These are phyloP conservation scores for Gopherus evgoodei DNA, from an alignment of 2,113 vertebrate species.

Conservation along the genomic window DNA sequence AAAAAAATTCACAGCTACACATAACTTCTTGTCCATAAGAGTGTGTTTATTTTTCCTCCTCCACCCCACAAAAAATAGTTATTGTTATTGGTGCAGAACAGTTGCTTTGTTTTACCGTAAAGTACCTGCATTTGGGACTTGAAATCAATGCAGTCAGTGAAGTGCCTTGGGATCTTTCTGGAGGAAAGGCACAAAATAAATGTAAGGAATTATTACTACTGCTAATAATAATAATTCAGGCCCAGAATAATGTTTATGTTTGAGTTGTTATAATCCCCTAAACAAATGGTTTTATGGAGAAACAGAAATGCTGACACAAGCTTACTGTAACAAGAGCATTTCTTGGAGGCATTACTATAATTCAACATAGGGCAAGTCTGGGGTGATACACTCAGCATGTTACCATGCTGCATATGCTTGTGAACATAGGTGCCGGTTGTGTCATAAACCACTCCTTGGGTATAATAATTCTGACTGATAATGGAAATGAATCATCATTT, in stretches of 20 bases:
- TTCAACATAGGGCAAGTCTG: slow-evolving; percentile 57
- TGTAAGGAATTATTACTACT: slow-evolving; percentile 26
- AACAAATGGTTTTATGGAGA: slow-evolving; percentile 52
- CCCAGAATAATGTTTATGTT: slow-evolving; percentile 31
- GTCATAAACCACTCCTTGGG: slow-evolving; percentile 50
- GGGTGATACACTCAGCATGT: slow-evolving; percentile 34
- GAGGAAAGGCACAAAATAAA: slow-evolving; percentile 37
- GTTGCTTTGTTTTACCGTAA: background rate
- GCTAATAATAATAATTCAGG: slow-evolving; percentile 58
- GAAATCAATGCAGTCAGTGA: background rate
- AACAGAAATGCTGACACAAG: slow-evolving; percentile 62
- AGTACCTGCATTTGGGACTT: background rate
- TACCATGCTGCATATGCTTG: slow-evolving; percentile 29
- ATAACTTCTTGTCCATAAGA: background rate
- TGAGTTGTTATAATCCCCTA: slow-evolving; percentile 11
- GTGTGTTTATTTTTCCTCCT: background rate
- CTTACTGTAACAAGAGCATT: slow-evolving; percentile 28
- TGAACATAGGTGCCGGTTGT: slow-evolving; percentile 40
- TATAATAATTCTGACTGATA: slow-evolving; percentile 40
- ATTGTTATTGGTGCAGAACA: background rate
- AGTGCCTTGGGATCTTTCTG: background rate
- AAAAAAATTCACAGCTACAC: background rate
- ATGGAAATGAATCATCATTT: slow-evolving; percentile 36
- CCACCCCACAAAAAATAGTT: background rate
- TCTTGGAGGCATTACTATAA: slow-evolving; percentile 34